Base-by-base conservation (phyloP, 2,888 invertebrate genomes). In the Tachystola acroxantha region DNA sequence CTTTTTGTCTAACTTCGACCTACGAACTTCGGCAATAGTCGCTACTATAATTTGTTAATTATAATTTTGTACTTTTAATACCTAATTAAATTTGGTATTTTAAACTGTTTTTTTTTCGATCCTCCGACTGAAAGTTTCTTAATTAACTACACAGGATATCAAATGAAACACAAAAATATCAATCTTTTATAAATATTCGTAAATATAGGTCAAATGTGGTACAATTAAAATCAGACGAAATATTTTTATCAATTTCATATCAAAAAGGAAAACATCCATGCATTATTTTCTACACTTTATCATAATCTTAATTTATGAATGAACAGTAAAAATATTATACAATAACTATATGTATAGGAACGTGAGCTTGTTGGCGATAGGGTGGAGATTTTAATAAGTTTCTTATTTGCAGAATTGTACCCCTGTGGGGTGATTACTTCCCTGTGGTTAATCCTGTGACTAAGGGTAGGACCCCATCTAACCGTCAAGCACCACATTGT, bases 141-240 rank as follows among this genome's bases (percentile, higher is more conserved):
- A n/a, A n/a, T n/a, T n/a, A 16, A 16, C 6, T 16, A 16, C 16
- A 6, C 3, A 16, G 12, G 27, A 27, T 27, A 24, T n/a, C 9
- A 40, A 40, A 37, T 37, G 30, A 40, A 40, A 40, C 40, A 19
- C 37, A 3, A 19, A 16, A 36, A n/a, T 79, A 80, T 79, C 80
- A 85, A 84, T 86, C 68, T 80, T 85, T 85, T 85, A 85, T 85
- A 86, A 85, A 86, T 86, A 85, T 85, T 84, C 81, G 79, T 84
- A 84, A 79, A 80, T 85, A 84, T 81, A 85, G 73, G 77, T 85
- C 82, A 82, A 85, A 84, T 84, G 81, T 80, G 72, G 77, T 84
- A 84, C 84, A 85, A 80, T 81, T 82, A 77, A 84, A 86, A 81
- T 82, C 75, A 81, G 81, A 78, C 74, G 78, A 81, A 81, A 79